phyloP scores from a whole-genome alignment of 2,113 vertebrate genomes.

The Megalops atlanticus region DNA sequence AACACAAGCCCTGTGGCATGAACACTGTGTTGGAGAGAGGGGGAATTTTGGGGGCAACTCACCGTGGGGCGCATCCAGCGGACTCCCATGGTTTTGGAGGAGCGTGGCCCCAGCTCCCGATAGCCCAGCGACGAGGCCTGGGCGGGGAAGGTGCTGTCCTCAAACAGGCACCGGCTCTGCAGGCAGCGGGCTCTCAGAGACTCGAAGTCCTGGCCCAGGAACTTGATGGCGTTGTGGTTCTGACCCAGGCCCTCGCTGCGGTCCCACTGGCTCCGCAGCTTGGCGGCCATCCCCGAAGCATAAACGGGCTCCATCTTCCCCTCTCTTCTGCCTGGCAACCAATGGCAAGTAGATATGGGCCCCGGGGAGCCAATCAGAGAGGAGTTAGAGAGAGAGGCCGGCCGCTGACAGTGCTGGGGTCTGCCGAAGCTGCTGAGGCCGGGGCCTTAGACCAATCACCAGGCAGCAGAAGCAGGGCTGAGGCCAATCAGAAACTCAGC shows the following conservation, averaged over 20 bases:
- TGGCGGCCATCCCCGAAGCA: constrained; percentile 82
- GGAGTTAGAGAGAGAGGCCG: not conserved
- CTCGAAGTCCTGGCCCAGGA: constrained; percentile 82
- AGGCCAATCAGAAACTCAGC: not conserved
- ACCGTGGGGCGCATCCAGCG: constrained; percentile 88
- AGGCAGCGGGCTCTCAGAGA: constrained; percentile 60
- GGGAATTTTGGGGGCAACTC: too few relatives aligned
- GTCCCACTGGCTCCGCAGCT: constrained; percentile 79
- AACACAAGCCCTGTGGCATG: too few relatives aligned
- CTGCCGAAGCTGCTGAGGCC: not conserved
- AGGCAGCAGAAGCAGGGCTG: not conserved
- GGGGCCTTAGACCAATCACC: not conserved
- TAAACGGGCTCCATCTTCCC: constrained; percentile 62
- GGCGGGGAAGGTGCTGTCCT: constrained; percentile 73
- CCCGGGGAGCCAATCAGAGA: constrained; percentile 15
- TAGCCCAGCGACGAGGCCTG: constrained; percentile 77
- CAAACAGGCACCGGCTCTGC: constrained; percentile 70
- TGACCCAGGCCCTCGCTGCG: constrained; percentile 79
- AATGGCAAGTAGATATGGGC: not conserved
- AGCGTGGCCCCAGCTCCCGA: constrained; percentile 81
- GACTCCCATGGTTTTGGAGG: constrained; percentile 79
- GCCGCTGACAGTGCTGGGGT: constrained; percentile 21
- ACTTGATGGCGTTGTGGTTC: constrained; percentile 83
- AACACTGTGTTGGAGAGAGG: too few relatives aligned
- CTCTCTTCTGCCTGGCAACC: not conserved